Percentiles rank a stretch among this genome's conserved stretches.
These are phyloP conservation scores for Acrocephalus arundinaceus DNA, from an alignment of 2,113 vertebrate genomes.

Conservation along the genomic window DNA sequence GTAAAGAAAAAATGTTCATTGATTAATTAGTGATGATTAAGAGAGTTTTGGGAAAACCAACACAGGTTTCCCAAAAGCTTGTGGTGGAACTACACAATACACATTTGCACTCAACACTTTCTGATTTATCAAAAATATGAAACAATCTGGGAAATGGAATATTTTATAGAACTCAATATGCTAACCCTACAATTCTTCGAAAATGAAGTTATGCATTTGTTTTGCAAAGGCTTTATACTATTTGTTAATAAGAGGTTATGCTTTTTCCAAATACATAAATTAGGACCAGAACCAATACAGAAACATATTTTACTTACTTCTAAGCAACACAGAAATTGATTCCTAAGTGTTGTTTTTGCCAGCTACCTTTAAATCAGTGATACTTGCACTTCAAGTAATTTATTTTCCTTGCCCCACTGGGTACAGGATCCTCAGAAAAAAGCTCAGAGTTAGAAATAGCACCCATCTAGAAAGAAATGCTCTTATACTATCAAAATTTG, in stretches of 20 bases:
- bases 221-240: background rate
- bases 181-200: background rate
- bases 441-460: background rate
- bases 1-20: background rate
- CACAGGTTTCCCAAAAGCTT: background rate
- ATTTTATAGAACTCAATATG: background rate
- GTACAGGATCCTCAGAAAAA: background rate
- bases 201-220: background rate
- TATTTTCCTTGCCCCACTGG: background rate
- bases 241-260: background rate
- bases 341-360: background rate
- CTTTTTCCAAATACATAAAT: background rate
- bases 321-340: background rate
- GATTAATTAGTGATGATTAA: background rate
- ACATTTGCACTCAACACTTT: background rate
- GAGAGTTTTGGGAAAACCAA: background rate
- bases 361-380: background rate
- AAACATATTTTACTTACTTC: background rate
- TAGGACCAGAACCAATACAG: background rate
- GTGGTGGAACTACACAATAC: background rate
- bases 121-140: background rate
- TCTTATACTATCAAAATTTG: background rate
- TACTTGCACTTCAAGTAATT: background rate
- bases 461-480: background rate
- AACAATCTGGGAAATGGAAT: background rate